phyloP scores from a whole-genome alignment of 2,113 vertebrate species.

The Oryzias woworae region DNA sequence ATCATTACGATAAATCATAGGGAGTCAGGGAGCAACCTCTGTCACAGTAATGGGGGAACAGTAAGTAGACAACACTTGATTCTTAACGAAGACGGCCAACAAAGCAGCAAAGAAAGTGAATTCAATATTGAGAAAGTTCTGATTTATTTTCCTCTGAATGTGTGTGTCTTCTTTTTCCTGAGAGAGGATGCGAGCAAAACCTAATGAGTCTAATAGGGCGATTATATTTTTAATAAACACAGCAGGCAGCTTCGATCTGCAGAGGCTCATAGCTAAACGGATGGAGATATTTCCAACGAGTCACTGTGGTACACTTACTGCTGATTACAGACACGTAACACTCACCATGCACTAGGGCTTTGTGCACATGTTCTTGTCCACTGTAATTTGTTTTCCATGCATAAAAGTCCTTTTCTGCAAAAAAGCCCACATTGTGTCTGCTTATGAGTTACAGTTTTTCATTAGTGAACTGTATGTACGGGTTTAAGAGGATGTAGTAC shows the following conservation, averaged over 20 bases:
- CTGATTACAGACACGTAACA: constrained; percentile 62
- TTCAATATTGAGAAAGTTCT: background rate
- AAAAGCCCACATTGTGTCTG: constrained; percentile 17
- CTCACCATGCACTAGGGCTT: constrained; percentile 37
- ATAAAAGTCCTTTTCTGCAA: constrained; percentile 16
- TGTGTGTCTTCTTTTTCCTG: constrained; percentile 2
- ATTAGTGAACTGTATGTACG: constrained; percentile 37
- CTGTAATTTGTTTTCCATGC: background rate
- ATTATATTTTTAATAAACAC: constrained; percentile 77
- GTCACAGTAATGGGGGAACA: constrained; percentile 8
- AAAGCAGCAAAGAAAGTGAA: background rate
- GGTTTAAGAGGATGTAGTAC: background rate
- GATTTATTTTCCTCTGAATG: background rate
- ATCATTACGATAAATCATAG: constrained; percentile 19
- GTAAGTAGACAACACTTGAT: constrained; percentile 1
- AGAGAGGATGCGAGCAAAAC: constrained; percentile 49
- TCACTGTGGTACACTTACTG: constrained; percentile 64
- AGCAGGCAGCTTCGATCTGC: constrained; percentile 67
- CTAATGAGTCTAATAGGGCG: constrained; percentile 69
- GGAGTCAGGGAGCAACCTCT: background rate
- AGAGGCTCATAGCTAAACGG: constrained; percentile 60
- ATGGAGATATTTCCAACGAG: constrained; percentile 54
- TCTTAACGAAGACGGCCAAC: constrained; percentile 4
- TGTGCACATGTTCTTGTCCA: background rate
- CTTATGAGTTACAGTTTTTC: constrained; percentile 60